These are phyloP conservation scores for Turdus rufiventris DNA, from an alignment of 2,113 vertebrate species.

Conservation along the genomic window DNA sequence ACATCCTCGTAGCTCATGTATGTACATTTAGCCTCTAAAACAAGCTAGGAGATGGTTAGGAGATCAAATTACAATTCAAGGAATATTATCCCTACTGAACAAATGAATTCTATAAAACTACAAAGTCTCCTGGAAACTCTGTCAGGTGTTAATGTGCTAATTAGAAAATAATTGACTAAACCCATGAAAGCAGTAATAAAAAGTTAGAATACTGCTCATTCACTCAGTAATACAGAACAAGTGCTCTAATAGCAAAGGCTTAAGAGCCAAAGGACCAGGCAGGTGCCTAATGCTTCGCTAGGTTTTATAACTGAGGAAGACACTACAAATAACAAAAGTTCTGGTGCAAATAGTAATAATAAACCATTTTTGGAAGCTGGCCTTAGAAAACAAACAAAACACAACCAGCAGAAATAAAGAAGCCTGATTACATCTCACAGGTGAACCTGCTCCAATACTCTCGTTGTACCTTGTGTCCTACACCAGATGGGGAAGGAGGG, in stretches of 20 bases:
- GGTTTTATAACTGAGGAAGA: not conserved
- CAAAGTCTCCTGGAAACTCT: not conserved
- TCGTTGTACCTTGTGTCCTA: accelerated
- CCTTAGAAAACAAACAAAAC: not conserved
- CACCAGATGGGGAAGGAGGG: accelerated
- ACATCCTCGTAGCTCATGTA: not conserved
- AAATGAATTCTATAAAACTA: not conserved
- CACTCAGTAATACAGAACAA: not conserved
- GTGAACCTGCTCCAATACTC: not conserved
- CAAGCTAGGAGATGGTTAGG: not conserved
- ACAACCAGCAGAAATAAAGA: not conserved
- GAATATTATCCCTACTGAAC: not conserved
- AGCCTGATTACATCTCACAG: not conserved
- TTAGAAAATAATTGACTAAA: not conserved
- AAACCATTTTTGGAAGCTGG: not conserved
- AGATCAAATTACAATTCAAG: not conserved
- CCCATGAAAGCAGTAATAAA: not conserved
- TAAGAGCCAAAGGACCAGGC: not conserved
- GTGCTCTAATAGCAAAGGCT: not conserved
- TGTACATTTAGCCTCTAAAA: not conserved
- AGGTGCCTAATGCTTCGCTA: not conserved
- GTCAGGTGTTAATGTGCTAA: not conserved
- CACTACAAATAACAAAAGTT: not conserved
- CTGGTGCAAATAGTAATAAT: not conserved
- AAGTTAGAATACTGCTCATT: not conserved